Percentiles rank a stretch among this genome's conserved stretches.
These are phyloP conservation scores for Poecilus cupreus DNA, from an alignment of 2,888 invertebrate species.

Conservation along the genomic window DNA sequence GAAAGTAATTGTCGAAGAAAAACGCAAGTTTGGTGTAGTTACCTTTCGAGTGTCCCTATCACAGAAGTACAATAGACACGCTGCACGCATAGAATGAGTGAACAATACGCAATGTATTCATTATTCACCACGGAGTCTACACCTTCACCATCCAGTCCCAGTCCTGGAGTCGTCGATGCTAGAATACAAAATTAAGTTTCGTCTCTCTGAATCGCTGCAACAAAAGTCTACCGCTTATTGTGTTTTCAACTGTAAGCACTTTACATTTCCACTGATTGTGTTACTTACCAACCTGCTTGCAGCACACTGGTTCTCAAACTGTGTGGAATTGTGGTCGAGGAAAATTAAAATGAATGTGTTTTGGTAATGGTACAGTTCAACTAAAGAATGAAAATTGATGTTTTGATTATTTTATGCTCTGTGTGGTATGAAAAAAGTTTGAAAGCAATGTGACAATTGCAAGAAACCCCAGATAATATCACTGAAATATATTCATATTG, in stretches of 20 bases:
- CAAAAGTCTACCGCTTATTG: background rate
- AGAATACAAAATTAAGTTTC: background rate
- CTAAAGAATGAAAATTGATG: too few species aligned
- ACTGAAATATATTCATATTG: too few species aligned
- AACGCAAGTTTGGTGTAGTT: background rate
- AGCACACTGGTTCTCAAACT: too few species aligned
- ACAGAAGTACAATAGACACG: background rate
- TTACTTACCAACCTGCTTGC: background rate
- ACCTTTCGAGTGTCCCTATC: background rate
- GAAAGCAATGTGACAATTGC: too few species aligned
- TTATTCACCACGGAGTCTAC: too few species aligned
- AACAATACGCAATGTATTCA: background rate
- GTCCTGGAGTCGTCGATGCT: background rate
- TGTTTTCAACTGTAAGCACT: background rate
- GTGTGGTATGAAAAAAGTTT: too few species aligned
- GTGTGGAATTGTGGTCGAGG: too few species aligned
- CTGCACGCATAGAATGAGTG: background rate
- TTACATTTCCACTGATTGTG: constrained; percentile 7
- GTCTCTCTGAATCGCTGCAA: background rate
- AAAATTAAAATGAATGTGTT: too few species aligned
- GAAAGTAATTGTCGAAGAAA: background rate
- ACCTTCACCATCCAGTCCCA: too few species aligned
- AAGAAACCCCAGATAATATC: too few species aligned
- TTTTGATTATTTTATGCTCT: too few species aligned
- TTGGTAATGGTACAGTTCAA: too few species aligned